Conservation (phyloP, 2,888 invertebrate genomes). For the Cremastinae sp. region DNA sequence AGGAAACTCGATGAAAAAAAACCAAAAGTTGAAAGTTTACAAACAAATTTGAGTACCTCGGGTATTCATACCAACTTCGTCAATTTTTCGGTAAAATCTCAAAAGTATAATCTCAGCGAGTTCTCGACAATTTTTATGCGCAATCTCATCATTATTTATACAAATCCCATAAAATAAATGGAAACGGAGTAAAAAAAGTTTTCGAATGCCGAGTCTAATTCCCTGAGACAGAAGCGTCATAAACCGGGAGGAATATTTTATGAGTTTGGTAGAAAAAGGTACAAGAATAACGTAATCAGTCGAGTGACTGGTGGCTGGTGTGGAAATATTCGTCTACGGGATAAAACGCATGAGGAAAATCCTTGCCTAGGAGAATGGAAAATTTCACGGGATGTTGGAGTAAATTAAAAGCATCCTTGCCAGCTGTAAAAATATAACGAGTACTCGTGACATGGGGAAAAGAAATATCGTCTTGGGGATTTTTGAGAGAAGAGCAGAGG, state of each 20-base stretch:
- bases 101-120: too few relatives aligned
- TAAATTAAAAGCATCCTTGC: constrained; percentile 48
- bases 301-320: constrained; percentile 33
- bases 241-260: constrained; percentile 53
- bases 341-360: constrained; percentile 6
- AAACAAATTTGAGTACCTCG: too few relatives aligned
- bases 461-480: constrained; percentile 22
- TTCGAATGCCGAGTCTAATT: constrained; percentile 52
- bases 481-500: constrained; percentile 35
- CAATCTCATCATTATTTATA: background rate
- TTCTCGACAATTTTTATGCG: too few relatives aligned
- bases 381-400: constrained; percentile 33
- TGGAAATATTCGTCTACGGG: constrained; percentile 33
- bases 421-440: constrained; percentile 29
- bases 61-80: too few relatives aligned
- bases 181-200: constrained; percentile 38
- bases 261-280: constrained; percentile 3
- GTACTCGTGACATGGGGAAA: background rate
- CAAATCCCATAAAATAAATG: constrained; percentile 7
- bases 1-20: too few relatives aligned
- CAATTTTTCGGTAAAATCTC: too few relatives aligned
- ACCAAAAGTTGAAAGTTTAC: too few relatives aligned
- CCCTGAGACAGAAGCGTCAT: constrained; percentile 48
- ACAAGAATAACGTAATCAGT: constrained; percentile 42
- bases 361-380: too few relatives aligned